Evolutionary conservation across 1,140 invertebrate genomes (phyloP).

Genomic region (Drosophila bifasciata): DNA sequence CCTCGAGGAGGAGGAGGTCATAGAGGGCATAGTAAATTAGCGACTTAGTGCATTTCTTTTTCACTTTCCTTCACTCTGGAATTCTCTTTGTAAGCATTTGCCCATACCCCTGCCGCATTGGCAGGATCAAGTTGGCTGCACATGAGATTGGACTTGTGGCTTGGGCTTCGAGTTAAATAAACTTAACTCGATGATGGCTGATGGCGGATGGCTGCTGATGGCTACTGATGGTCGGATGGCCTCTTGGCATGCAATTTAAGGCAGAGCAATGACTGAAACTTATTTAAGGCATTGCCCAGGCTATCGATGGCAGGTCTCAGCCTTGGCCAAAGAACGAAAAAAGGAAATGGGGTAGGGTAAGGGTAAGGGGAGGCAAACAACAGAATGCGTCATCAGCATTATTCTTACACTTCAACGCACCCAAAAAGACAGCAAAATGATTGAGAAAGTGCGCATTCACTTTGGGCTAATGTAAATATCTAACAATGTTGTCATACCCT

Average conservation of each 20-base stretch:
- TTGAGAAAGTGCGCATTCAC: slow-evolving; percentile 15
- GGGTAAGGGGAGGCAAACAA: slow-evolving; percentile 22
- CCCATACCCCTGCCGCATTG: slow-evolving; percentile 10
- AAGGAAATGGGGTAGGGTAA: background rate
- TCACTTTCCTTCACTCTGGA: slow-evolving; percentile 33
- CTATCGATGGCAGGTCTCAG: slow-evolving; percentile 49
- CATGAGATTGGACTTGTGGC: slow-evolving; percentile 47
- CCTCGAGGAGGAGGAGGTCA: background rate
- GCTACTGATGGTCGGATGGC: no score
- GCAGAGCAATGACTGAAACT: slow-evolving; percentile 42
- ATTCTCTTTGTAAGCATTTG: slow-evolving; percentile 59
- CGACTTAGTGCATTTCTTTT: slow-evolving; percentile 25
- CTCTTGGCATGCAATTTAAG: slow-evolving; percentile 55
- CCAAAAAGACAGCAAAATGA: slow-evolving; percentile 28
- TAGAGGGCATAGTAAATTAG: slow-evolving; percentile 68
- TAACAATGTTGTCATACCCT: slow-evolving; percentile 28
- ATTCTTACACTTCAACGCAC: slow-evolving; percentile 61
- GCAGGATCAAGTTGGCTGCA: slow-evolving; percentile 49
- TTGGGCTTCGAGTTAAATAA: slow-evolving; percentile 44
- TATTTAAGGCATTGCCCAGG: slow-evolving; percentile 49
- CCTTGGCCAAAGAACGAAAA: slow-evolving; percentile 17
- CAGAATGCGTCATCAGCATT: slow-evolving; percentile 56
- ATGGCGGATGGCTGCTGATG: no score
- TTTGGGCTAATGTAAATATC: background rate
- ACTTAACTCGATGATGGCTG: slow-evolving; percentile 55